These are phyloP conservation scores for Geodia barretti DNA, from an alignment of 37 sponge, comb jelly and placozoan genomes.

Conservation along the genomic window DNA sequence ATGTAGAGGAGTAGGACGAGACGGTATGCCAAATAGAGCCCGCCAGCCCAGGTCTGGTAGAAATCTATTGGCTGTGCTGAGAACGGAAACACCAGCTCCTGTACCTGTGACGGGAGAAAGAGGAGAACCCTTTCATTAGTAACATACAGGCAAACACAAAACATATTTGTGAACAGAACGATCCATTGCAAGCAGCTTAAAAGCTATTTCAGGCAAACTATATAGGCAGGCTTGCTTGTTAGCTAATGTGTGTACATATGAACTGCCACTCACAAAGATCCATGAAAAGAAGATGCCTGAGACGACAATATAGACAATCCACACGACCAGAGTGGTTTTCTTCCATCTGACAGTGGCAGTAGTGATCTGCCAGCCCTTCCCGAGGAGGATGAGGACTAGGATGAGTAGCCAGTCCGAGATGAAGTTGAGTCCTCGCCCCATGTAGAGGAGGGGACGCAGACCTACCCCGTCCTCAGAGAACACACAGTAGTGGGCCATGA, in stretches of 20 bases:
- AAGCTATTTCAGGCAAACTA: too few species aligned
- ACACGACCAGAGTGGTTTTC: conserved; percentile 26
- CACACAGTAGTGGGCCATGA: conserved; percentile 46
- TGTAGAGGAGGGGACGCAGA: conserved; percentile 2
- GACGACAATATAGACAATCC: conserved; percentile 47
- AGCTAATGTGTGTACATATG: not conserved
- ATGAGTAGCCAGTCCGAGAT: conserved; percentile 68
- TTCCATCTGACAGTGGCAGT: conserved; percentile 38
- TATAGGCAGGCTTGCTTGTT: too few species aligned
- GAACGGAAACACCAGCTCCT: conserved; percentile 30
- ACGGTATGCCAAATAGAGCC: conserved; percentile 47
- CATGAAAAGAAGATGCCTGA: conserved; percentile 41
- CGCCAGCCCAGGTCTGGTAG: conserved; percentile 63
- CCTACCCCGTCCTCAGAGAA: conserved; percentile 65
- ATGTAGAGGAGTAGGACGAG: conserved; percentile 45
- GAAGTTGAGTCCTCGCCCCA: conserved; percentile 40
- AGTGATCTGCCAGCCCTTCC: conserved; percentile 74
- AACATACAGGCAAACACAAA: not conserved
- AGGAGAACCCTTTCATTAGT: not conserved
- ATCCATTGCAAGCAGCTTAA: too few species aligned
- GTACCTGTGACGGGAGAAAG: conserved; percentile 16
- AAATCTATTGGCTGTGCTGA: not conserved
- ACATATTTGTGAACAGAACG: not conserved
- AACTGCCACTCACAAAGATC: conserved; percentile 37
- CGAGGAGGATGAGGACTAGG: conserved; percentile 63